These are phyloP conservation scores for Tragelaphus buxtoni DNA, from an alignment of 2,113 vertebrate species.

Conservation along the genomic window DNA sequence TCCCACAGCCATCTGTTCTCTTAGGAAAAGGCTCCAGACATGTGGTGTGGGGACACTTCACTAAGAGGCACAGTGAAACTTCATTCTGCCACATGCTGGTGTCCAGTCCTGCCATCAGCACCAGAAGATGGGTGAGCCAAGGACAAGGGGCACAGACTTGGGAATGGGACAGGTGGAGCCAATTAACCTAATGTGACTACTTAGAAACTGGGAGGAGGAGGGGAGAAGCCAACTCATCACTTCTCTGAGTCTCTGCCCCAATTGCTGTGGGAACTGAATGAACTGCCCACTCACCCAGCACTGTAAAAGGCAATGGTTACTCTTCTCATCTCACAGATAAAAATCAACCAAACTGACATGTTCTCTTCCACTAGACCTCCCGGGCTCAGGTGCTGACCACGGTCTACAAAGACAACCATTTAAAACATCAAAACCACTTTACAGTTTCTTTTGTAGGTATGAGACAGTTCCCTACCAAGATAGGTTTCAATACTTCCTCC, in stretches of 20 bases:
- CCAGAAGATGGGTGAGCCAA: not conserved
- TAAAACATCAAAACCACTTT: not conserved
- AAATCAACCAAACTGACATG: not conserved
- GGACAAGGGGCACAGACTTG: not conserved
- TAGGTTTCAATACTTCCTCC: not conserved
- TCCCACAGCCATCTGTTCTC: conserved; percentile 54
- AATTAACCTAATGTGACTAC: not conserved
- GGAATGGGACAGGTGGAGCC: not conserved
- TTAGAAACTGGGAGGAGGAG: not conserved
- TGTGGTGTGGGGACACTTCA: not conserved
- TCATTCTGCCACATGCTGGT: not conserved
- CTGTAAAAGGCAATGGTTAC: not conserved
- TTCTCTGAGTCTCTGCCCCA: not conserved
- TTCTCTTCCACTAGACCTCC: not conserved
- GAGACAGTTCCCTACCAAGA: not conserved
- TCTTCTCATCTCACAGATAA: not conserved
- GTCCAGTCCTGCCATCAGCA: not conserved
- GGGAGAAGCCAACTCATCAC: not conserved
- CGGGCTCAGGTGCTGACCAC: not conserved
- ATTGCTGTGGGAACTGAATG: not conserved
- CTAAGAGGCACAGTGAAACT: not conserved
- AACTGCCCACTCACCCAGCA: not conserved
- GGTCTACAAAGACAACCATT: not conserved
- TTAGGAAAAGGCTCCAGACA: conserved; percentile 21
- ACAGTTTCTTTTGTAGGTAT: not conserved